Conservation (phyloP, 2,113 vertebrate species). For the Notiomystis cincta region DNA sequence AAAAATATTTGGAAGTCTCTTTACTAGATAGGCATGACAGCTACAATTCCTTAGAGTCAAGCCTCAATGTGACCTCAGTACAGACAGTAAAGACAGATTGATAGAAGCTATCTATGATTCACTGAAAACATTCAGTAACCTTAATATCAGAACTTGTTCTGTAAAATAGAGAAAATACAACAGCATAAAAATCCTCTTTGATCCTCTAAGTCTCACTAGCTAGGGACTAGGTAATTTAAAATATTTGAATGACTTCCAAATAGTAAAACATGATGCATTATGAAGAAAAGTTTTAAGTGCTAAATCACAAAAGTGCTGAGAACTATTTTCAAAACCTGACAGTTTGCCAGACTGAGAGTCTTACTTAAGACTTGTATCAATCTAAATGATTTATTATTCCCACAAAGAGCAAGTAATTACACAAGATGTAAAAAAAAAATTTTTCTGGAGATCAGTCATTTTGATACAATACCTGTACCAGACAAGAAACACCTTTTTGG, state of each 20-base stretch:
- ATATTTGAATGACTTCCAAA: background rate
- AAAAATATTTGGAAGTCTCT: background rate
- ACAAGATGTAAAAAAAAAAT: background rate
- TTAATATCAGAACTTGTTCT: background rate
- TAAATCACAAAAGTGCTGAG: background rate
- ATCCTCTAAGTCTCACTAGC: background rate
- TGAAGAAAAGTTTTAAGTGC: background rate
- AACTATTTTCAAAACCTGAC: background rate
- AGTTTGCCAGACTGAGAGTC: background rate
- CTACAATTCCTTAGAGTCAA: background rate
- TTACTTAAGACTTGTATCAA: background rate
- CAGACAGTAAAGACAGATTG: background rate
- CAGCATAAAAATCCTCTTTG: background rate
- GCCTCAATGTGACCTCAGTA: background rate
- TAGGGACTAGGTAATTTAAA: background rate
- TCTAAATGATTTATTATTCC: background rate
- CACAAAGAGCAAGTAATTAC: background rate
- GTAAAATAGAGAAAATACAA: background rate
- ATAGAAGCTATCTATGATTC: background rate
- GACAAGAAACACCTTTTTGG: background rate
- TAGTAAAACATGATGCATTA: background rate
- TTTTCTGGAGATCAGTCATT: background rate
- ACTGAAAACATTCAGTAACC: background rate
- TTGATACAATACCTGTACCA: background rate
- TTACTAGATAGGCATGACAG: background rate